Conservation (phyloP, 2,888 invertebrate species). For the Drosophila setosimentum region DNA sequence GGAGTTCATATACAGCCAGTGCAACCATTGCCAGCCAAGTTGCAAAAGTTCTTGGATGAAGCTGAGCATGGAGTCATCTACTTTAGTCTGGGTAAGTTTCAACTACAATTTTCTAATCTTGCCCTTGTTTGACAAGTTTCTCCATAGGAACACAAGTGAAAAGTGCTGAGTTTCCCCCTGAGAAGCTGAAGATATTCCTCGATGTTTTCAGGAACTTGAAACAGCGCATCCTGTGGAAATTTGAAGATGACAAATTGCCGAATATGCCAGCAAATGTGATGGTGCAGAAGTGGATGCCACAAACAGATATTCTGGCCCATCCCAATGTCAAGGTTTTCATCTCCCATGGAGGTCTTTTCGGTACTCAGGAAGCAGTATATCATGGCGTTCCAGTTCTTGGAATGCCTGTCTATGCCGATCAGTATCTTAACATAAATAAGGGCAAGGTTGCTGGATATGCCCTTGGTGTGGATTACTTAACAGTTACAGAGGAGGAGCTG, state of each 20-base stretch:
- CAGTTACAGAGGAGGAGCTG: conserved; percentile 71
- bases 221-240: conserved; percentile 85
- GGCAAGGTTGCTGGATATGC: conserved; percentile 76
- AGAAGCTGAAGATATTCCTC: conserved; percentile 82
- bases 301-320: conserved; percentile 85
- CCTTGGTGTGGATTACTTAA: conserved; percentile 67
- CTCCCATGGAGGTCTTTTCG: conserved; percentile 83
- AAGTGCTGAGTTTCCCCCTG: conserved; percentile 82
- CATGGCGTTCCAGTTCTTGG: conserved; percentile 84
- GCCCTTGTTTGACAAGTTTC: background rate
- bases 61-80: conserved; percentile 72
- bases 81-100: conserved; percentile 83
- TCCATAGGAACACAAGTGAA: conserved; percentile 83
- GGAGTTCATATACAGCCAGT: conserved; percentile 86
- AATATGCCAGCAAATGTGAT: conserved; percentile 84
- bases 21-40: conserved; percentile 69
- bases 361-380: conserved; percentile 83
- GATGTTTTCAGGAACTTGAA: conserved; percentile 83
- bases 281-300: conserved; percentile 86
- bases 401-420: conserved; percentile 84
- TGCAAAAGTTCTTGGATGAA: conserved; percentile 83
- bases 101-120: fast-evolving
- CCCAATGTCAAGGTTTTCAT: conserved; percentile 85
- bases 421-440: conserved; percentile 78
- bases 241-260: conserved; percentile 82